Evolutionary conservation across 2,113 vertebrate genomes (phyloP).

Genomic region (Hyperoodon ampullatus): DNA sequence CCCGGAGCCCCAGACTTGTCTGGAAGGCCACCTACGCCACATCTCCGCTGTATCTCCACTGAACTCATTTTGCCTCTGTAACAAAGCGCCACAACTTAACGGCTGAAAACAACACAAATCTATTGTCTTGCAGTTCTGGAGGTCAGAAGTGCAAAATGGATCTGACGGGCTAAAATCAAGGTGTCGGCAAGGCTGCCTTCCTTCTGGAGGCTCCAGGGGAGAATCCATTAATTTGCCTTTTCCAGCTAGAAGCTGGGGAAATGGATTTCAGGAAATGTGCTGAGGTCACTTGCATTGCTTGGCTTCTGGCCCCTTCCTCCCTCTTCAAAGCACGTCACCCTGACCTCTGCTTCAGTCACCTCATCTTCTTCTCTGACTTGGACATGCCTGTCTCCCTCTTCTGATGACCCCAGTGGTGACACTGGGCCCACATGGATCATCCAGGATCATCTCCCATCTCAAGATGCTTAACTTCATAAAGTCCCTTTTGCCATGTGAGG

Average conservation of each 20-base stretch:
- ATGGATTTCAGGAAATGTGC: neutral
- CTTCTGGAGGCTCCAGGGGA: neutral
- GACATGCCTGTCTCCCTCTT: neutral
- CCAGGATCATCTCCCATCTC: neutral
- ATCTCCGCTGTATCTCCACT: neutral
- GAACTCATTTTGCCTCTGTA: neutral
- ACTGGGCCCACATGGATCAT: neutral
- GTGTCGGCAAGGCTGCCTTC: neutral
- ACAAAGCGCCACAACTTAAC: neutral
- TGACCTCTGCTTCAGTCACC: neutral
- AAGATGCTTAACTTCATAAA: neutral
- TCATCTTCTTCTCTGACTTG: no score
- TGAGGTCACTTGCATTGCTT: neutral
- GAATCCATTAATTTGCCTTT: neutral
- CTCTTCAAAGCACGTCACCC: neutral
- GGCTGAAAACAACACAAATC: neutral
- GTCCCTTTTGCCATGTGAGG: neutral
- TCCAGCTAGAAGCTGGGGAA: neutral
- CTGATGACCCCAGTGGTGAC: neutral
- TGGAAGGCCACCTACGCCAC: neutral
- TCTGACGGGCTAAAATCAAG: neutral
- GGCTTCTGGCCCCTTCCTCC: neutral
- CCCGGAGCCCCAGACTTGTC: neutral
- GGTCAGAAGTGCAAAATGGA: neutral
- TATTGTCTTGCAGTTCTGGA: neutral